These are phyloP conservation scores for Phallusia fumigata DNA, from an alignment of 23 tunicate species.

Conservation along the genomic window DNA sequence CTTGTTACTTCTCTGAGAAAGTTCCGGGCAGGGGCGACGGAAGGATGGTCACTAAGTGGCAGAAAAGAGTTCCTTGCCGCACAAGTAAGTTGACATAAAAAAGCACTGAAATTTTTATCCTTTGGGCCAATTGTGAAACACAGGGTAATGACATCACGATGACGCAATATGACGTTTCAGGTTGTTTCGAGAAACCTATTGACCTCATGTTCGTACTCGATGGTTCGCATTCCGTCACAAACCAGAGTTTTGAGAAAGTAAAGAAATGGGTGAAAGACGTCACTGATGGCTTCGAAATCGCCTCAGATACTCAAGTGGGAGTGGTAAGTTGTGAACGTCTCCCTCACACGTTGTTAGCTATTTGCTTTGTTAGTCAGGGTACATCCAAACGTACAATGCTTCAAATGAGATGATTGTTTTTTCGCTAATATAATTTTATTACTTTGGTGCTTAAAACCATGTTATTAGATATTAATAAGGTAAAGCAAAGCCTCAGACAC, in stretches of 20 bases:
- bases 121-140: too few species aligned
- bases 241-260: constrained; percentile 50
- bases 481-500: too few species aligned
- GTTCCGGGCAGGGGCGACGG: constrained; percentile 62
- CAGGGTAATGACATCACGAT: too few species aligned
- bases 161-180: constrained; percentile 23
- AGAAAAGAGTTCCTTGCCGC: constrained; percentile 63
- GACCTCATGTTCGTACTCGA: constrained; percentile 85
- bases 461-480: too few species aligned
- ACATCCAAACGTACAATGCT: too few species aligned
- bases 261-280: constrained; percentile 82
- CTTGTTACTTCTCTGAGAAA: constrained; percentile 59
- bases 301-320: constrained; percentile 71
- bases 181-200: constrained; percentile 58
- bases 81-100: constrained; percentile 28
- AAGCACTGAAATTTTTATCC: too few species aligned
- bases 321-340: constrained; percentile 48
- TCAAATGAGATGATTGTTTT: too few species aligned
- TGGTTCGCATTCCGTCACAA: constrained; percentile 73
- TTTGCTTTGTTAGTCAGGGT: too few species aligned
- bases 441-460: too few species aligned
- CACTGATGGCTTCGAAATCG: constrained; percentile 68
- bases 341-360: too few species aligned
- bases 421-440: too few species aligned
- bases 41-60: constrained; percentile 36